Conservation (phyloP, 2,888 invertebrate genomes). For the Eristalinus sepulchralis region DNA sequence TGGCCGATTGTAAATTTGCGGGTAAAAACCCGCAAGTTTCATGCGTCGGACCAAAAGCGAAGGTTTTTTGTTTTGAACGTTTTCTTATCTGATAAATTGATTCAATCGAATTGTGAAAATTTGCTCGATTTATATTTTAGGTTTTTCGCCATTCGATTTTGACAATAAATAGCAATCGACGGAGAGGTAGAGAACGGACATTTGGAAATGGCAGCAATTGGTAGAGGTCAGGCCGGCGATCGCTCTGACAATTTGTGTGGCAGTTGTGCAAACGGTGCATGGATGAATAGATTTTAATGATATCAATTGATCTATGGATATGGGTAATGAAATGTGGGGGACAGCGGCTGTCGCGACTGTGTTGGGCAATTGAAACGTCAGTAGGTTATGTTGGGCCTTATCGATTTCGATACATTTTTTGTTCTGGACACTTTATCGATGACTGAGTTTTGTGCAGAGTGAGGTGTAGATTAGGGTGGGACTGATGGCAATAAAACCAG, state of each 20-base stretch:
- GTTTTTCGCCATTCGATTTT: background rate
- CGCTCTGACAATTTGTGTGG: constrained; percentile 6
- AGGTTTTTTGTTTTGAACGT: constrained; percentile 57
- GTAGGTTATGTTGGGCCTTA: background rate
- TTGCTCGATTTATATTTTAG: constrained; percentile 59
- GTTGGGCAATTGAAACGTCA: no score
- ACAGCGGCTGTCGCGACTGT: no score
- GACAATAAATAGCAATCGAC: background rate
- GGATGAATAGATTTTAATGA: constrained; percentile 20
- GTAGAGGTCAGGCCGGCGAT: background rate
- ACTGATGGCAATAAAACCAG: no score
- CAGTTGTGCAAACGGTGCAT: background rate
- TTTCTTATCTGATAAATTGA: constrained; percentile 71
- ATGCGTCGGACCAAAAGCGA: constrained; percentile 25
- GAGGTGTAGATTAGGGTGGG: no score
- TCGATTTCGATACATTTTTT: background rate
- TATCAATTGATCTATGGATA: background rate
- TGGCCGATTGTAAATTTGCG: constrained; percentile 54
- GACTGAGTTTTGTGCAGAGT: background rate
- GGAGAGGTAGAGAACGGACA: background rate
- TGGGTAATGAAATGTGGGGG: background rate
- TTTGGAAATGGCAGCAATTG: background rate
- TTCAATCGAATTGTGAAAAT: constrained; percentile 67
- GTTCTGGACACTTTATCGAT: background rate
- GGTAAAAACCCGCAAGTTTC: background rate